Conservation (phyloP, 2,888 invertebrate species). For the Lithosia quadra region DNA sequence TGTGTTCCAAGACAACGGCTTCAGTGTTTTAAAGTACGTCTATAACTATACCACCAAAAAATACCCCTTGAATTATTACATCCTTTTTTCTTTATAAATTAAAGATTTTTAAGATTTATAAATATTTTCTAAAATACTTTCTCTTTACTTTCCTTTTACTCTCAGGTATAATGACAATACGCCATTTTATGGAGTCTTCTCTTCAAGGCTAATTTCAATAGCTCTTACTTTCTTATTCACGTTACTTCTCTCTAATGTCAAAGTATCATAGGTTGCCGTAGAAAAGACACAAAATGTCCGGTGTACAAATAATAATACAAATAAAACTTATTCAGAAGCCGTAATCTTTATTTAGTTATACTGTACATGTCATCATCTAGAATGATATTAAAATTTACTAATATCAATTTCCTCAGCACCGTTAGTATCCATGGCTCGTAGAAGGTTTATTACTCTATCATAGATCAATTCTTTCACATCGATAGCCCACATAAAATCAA, state of each 20-base stretch:
- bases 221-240: neutral
- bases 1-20: neutral
- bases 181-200: neutral
- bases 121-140: too few relatives aligned
- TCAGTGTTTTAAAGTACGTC: neutral
- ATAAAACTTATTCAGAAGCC: neutral
- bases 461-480: slow-evolving; percentile 87
- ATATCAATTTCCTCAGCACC: slow-evolving; percentile 18
- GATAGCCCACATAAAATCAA: slow-evolving; percentile 90
- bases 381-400: slow-evolving; percentile 7
- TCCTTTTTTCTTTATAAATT: too few relatives aligned
- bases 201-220: neutral
- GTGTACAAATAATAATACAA: too few relatives aligned
- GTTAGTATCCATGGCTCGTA: slow-evolving; percentile 65
- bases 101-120: too few relatives aligned
- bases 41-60: neutral
- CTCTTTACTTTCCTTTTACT: too few relatives aligned
- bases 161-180: too few relatives aligned
- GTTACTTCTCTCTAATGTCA: neutral
- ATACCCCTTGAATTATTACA: too few relatives aligned
- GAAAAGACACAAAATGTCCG: neutral
- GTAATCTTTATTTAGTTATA: neutral
- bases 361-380: neutral
- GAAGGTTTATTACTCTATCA: slow-evolving; percentile 84
- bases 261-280: neutral